Evolutionary conservation across 2,113 vertebrate genomes (phyloP), one percentile per base, ranked within the genome.

Genomic region (Saccopteryx leptura): DNA sequence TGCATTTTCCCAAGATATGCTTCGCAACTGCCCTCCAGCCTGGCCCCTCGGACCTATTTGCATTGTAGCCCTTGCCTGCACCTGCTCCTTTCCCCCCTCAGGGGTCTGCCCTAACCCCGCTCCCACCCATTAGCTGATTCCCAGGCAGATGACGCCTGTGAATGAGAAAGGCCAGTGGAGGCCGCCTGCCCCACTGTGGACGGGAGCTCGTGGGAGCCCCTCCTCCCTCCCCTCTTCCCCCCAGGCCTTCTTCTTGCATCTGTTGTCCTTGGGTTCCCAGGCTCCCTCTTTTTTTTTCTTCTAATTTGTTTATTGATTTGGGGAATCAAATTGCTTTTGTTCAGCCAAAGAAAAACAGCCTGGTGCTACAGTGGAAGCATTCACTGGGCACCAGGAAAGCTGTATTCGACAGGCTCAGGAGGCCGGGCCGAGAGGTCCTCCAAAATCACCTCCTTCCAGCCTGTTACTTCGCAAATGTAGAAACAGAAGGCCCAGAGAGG

Each of bases 321-420:
- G n/a, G 72, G 86, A 96, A 93, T 96, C 94, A 96, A 96, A 91
- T 96, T 85, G 93, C 96, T 97, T 93, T 94, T 96, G 85, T 95
- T 95, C 79, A 28, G 54, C 23, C 48, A 79, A 84, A 96, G 56
- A 85, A 96, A 94, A 96, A 94, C 15, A 88, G 81, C 13, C 65
- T 65, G 48, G 21, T 60, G 17, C 90, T 83, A 28, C 0, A 4
- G 81, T 79, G n/a, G 48, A 72, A 2, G 0, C 58, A 58, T 84
- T 79, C 74, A 52, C 21, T 60, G 14, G 52, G 68, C 78, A 88
- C 84, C 54, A 28, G 80, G 71, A 88, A 76, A 76, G 54, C 86
- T 33, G 21, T 56, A 54, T 54, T 11, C 76, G 84, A 79, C 39
- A 28, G 31, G 11, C 21, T 31, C 39, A 15, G 69, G 48, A 19